Conservation (phyloP, 2,888 invertebrate species). For the Habrosyne pyritoides region DNA sequence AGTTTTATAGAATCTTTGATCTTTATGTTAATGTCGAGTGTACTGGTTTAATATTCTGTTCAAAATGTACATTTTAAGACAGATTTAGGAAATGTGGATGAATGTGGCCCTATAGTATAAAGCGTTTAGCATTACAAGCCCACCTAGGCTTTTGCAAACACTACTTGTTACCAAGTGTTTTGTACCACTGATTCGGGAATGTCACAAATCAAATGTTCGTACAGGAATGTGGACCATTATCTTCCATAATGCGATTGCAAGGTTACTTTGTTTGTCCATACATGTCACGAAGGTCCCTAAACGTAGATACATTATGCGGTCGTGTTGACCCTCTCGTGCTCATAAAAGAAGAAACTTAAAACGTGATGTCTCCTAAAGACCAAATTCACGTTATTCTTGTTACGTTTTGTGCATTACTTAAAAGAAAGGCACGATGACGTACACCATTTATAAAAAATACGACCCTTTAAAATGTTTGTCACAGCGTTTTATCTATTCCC, state of each 20-base stretch:
- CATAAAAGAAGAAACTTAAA: slow-evolving; percentile 50
- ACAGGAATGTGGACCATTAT: neutral
- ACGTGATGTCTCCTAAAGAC: slow-evolving; percentile 27
- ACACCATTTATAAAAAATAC: neutral
- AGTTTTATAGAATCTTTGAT: too few species aligned
- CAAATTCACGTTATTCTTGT: slow-evolving; percentile 48
- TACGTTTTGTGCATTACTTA: slow-evolving; percentile 60
- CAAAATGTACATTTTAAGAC: too few species aligned
- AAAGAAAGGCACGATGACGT: slow-evolving; percentile 29
- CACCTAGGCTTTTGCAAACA: too few species aligned
- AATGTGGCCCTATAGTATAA: too few species aligned
- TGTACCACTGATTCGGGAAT: too few species aligned
- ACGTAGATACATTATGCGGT: slow-evolving; percentile 31
- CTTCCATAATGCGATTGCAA: slow-evolving; percentile 1
- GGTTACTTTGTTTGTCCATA: slow-evolving; percentile 10
- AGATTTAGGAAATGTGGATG: too few species aligned
- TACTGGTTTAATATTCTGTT: too few species aligned
- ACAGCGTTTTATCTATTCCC: neutral
- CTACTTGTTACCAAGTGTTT: too few species aligned
- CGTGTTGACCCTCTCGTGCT: slow-evolving; percentile 38
- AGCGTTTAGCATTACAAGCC: too few species aligned
- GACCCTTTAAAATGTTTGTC: neutral
- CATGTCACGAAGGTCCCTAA: slow-evolving; percentile 30
- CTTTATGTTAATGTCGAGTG: too few species aligned
- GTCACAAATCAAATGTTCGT: too few species aligned